phyloP scores from a whole-genome alignment of 2,888 invertebrate genomes.

The Phrixothrix hirtus region DNA sequence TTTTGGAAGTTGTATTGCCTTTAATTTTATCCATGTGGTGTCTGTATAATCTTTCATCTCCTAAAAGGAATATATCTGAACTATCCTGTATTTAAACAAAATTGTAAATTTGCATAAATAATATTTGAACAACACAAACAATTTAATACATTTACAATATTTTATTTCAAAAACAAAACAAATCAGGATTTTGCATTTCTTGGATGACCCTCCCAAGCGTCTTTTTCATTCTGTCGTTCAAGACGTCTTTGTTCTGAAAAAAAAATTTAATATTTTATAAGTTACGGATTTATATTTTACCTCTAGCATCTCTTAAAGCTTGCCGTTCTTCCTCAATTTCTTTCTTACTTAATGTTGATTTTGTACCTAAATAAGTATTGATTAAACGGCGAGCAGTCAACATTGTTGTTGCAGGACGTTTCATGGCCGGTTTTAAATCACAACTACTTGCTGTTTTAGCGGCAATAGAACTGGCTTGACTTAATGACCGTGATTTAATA shows the following conservation, averaged over 20 bases:
- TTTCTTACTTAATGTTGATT: conserved; percentile 48
- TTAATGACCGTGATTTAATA: conserved; percentile 53
- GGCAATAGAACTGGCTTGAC: conserved; percentile 46
- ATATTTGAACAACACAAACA: too few species aligned
- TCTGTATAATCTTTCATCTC: too few species aligned
- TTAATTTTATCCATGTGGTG: too few species aligned
- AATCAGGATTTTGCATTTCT: conserved; percentile 28
- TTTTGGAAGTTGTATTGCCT: too few species aligned
- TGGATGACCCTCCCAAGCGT: conserved; percentile 54
- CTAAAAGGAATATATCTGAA: too few species aligned
- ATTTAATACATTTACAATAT: too few species aligned
- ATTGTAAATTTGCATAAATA: too few species aligned
- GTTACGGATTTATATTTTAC: conserved; percentile 32
- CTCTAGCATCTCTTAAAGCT: conserved; percentile 50
- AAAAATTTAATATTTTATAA: background rate
- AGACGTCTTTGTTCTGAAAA: conserved; percentile 31
- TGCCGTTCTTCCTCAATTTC: conserved; percentile 50
- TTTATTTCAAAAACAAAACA: too few species aligned
- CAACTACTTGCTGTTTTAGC: conserved; percentile 45
- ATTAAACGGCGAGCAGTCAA: conserved; percentile 53
- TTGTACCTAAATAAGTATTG: conserved; percentile 51
- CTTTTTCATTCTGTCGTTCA: conserved; percentile 50
- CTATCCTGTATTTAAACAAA: too few species aligned
- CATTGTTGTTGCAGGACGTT: conserved; percentile 52
- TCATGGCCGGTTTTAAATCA: conserved; percentile 54